Percentiles rank a stretch among this genome's conserved stretches.
Evolutionary conservation across 2,888 invertebrate species (phyloP).

Genomic region (Rosalia funebris): DNA sequence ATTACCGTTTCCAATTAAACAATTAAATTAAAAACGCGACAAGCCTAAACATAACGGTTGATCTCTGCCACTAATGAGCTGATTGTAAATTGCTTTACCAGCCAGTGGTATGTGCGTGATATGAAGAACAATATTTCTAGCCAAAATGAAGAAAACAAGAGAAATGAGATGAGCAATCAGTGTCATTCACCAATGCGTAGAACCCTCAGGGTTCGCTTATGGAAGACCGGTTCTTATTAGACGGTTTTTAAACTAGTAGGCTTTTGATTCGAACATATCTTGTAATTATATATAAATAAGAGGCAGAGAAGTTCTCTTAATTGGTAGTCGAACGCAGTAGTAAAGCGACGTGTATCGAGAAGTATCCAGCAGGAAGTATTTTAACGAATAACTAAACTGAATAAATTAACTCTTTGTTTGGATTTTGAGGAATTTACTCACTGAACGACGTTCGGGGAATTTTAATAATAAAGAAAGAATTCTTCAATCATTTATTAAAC

Average conservation of each 20-base stretch:
- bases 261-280: slow-evolving; percentile 38
- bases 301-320: slow-evolving; percentile 45
- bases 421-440: slow-evolving; percentile 15
- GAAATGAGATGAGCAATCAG: slow-evolving; percentile 44
- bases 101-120: slow-evolving; percentile 13
- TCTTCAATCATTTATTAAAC: not conserved
- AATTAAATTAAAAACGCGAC: slow-evolving; percentile 40
- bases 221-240: slow-evolving; percentile 47
- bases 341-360: slow-evolving; percentile 40
- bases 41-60: slow-evolving; percentile 33
- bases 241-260: slow-evolving; percentile 40
- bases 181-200: slow-evolving; percentile 46
- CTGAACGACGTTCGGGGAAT: slow-evolving; percentile 13
- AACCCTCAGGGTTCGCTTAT: slow-evolving; percentile 43
- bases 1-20: slow-evolving; percentile 41
- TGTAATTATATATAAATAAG: slow-evolving; percentile 48
- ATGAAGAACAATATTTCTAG: slow-evolving; percentile 24
- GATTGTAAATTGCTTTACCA: slow-evolving; percentile 18
- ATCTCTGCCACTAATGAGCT: slow-evolving; percentile 26
- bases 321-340: slow-evolving; percentile 44
- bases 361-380: slow-evolving; percentile 47
- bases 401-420: slow-evolving; percentile 38
- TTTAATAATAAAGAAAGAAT: slow-evolving; percentile 12
- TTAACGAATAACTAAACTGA: slow-evolving; percentile 44
- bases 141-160: slow-evolving; percentile 29